Evolutionary conservation across 2,888 invertebrate species (phyloP), one percentile per base, ranked within the genome.

Genomic region (Leucozona laternaria): DNA sequence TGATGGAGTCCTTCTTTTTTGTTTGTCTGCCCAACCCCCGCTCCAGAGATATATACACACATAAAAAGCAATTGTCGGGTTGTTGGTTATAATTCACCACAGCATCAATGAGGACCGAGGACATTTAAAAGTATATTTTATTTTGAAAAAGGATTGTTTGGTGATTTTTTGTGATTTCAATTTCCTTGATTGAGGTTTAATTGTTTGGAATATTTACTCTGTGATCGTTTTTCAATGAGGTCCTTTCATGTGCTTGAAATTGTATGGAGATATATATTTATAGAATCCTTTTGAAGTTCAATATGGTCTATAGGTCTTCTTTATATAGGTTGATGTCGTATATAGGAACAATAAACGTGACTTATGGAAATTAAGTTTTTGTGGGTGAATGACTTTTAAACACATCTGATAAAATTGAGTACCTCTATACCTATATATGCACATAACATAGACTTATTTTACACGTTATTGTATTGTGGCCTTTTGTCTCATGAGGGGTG

Each of bases 111-210:
- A 13, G 2, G 2, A n/a, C n/a, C n/a, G n/a, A 62, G 43, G 57
- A 80, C 45, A 62, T 80, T 76, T 75, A 43, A 34, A 50, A 22
- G 53, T 20, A 13, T 53, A 50, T 5, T 10, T 50, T 53, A 4
- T 4, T 20, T 15, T 37, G 53, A 15, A 66, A 66, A 60, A 86
- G 82, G 75, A 75, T 78, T 75, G 22, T 53, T 66, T 45, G 22
- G 34, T 53, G 60, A 48, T 7, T 75, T 79, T 71, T 82, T 79
- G 68, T 50, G 71, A 71, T 71, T 79, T 71, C 82, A 82, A 82
- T 86, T 79, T 79, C 34, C 60, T 66, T 86, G 86, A 86, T 86
- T 86, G 86, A 86, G 57, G 70, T 70, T 77, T 71, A 79, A 86
- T 86, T 86, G 82, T 79, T 73, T 79, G 82, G 78, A 82, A 75